Percentiles rank a stretch among this genome's conserved stretches.
phyloP scores from a whole-genome alignment of 1,140 invertebrate species.

The Drosophila saltans region DNA sequence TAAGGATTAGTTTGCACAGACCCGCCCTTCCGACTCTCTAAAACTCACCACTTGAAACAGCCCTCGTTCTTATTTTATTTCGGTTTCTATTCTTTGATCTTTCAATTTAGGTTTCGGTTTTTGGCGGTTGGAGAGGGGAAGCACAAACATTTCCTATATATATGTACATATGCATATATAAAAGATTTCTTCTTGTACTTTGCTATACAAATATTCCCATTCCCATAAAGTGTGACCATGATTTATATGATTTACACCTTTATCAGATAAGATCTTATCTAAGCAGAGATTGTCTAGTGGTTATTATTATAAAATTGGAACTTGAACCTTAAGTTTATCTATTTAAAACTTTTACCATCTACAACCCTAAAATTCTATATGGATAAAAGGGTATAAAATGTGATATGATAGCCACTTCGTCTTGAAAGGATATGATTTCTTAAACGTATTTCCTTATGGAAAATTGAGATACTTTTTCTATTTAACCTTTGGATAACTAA shows the following conservation, averaged over 20 bases:
- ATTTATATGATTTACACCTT: constrained; percentile 50
- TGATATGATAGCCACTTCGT: no score
- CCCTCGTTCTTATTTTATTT: constrained; percentile 17
- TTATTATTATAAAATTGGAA: not conserved
- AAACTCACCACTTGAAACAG: constrained; percentile 31
- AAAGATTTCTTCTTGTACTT: not conserved
- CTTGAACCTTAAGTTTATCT: not conserved
- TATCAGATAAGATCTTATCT: constrained; percentile 37
- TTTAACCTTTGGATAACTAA: constrained; percentile 1
- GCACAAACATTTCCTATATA: constrained; percentile 9
- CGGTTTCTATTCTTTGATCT: constrained; percentile 36
- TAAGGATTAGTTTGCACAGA: constrained; percentile 46
- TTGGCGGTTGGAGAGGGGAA: not conserved
- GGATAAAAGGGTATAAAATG: no score
- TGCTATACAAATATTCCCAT: constrained; percentile 25
- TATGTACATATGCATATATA: not conserved
- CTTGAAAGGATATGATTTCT: no score
- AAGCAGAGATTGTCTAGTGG: constrained; percentile 17
- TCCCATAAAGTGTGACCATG: constrained; percentile 30
- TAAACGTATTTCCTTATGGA: no score
- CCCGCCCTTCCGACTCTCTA: constrained; percentile 5
- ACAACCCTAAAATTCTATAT: no score
- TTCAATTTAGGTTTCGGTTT: constrained; percentile 1
- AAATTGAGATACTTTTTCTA: not conserved
- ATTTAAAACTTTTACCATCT: not conserved